Conservation (phyloP, 2,888 invertebrate species). For the Apocheima hispidaria region DNA sequence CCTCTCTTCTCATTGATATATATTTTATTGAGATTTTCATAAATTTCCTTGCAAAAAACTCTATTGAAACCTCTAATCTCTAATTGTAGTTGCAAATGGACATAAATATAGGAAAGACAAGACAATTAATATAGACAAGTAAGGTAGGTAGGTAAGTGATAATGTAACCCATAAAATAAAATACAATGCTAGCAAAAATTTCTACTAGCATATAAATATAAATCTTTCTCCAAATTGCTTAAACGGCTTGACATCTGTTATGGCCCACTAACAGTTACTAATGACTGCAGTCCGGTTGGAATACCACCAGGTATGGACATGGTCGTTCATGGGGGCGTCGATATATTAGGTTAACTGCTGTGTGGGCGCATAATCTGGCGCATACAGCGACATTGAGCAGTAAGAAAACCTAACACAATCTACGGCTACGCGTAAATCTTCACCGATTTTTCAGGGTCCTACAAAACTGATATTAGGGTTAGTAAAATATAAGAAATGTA, state of each 20-base stretch:
- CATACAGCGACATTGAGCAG: constrained; percentile 6
- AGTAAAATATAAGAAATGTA: too few relatives aligned
- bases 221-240: constrained; percentile 30
- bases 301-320: constrained; percentile 40
- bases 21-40: too few relatives aligned
- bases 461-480: too few relatives aligned
- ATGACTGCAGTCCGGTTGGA: constrained; percentile 43
- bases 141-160: not conserved
- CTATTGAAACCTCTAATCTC: too few relatives aligned
- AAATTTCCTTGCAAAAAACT: too few relatives aligned
- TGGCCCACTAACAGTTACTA: constrained; percentile 39
- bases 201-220: constrained; percentile 6
- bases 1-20: too few relatives aligned
- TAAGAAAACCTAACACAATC: constrained; percentile 1
- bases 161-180: not conserved
- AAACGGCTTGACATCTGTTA: constrained; percentile 31
- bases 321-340: constrained; percentile 42
- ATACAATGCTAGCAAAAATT: not conserved
- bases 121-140: too few relatives aligned
- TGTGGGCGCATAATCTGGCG: constrained; percentile 40
- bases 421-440: too few relatives aligned
- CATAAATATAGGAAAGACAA: too few relatives aligned
- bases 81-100: too few relatives aligned
- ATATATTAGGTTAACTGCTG: constrained; percentile 45
- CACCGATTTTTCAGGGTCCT: too few relatives aligned